Conservation (phyloP, 2,797 vertebrate genomes). For the Tapirus indicus region DNA sequence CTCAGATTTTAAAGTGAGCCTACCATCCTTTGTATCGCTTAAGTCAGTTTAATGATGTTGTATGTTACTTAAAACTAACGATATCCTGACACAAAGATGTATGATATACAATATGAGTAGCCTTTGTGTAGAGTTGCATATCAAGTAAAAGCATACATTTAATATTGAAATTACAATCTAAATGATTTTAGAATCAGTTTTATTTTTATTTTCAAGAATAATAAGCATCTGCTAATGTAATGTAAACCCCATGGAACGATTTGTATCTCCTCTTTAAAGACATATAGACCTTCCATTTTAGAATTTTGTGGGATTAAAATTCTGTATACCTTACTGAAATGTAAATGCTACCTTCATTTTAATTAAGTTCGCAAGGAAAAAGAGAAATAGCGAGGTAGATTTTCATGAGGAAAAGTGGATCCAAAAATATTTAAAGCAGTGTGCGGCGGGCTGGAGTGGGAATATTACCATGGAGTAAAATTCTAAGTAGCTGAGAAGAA, state of each 20-base stretch:
- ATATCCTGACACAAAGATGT: not conserved
- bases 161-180: not conserved
- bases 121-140: not conserved
- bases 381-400: not conserved
- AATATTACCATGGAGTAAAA: not conserved
- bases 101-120: not conserved
- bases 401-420: not conserved
- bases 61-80: not conserved
- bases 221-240: not conserved
- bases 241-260: not conserved
- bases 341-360: not conserved
- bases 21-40: not conserved
- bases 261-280: not conserved
- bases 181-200: not conserved
- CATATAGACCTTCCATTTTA: not conserved
- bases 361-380: not conserved
- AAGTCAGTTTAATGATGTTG: not conserved
- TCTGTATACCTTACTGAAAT: not conserved
- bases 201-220: not conserved
- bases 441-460: fast-evolving
- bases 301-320: not conserved
- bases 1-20: not conserved
- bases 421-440: not conserved
- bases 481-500: not conserved
- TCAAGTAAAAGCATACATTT: not conserved